These are phyloP conservation scores for Hoplodrina blanda DNA, from an alignment of 2,888 invertebrate species.

Conservation along the genomic window DNA sequence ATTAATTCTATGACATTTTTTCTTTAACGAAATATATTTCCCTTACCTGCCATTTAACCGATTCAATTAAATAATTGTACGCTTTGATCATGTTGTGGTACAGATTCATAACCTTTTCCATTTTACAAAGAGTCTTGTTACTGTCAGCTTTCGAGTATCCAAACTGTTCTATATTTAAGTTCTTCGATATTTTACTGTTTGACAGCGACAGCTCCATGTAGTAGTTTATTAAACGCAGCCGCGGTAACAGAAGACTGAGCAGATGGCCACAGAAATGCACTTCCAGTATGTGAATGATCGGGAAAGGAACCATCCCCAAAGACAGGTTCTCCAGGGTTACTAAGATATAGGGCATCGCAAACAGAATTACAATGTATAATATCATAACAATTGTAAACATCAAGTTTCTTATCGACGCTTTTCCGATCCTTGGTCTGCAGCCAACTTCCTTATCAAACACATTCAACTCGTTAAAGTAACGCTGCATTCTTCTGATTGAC, in stretches of 20 bases:
- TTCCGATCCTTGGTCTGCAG: slow-evolving; percentile 69
- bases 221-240: slow-evolving; percentile 75
- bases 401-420: slow-evolving; percentile 68
- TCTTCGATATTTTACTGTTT: slow-evolving; percentile 54
- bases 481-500: slow-evolving; percentile 68
- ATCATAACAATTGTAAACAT: slow-evolving; percentile 60
- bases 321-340: slow-evolving; percentile 28
- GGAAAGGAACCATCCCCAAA: slow-evolving; percentile 56
- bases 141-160: slow-evolving; percentile 59
- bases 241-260: slow-evolving; percentile 72
- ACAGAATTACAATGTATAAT: slow-evolving; percentile 52
- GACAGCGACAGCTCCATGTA: slow-evolving; percentile 73
- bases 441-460: slow-evolving; percentile 74
- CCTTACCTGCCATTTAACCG: slow-evolving; percentile 82
- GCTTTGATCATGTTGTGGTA: slow-evolving; percentile 76
- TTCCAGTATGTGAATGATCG: slow-evolving; percentile 69
- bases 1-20: accelerated
- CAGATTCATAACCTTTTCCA: slow-evolving; percentile 77
- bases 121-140: slow-evolving; percentile 64
- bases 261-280: slow-evolving; percentile 77
- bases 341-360: slow-evolving; percentile 40
- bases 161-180: slow-evolving; percentile 63
- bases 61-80: slow-evolving; percentile 75
- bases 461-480: slow-evolving; percentile 71
- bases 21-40: not conserved